These are phyloP conservation scores for Dasypus novemcinctus DNA, from an alignment of 2,113 vertebrate species.

Conservation along the genomic window DNA sequence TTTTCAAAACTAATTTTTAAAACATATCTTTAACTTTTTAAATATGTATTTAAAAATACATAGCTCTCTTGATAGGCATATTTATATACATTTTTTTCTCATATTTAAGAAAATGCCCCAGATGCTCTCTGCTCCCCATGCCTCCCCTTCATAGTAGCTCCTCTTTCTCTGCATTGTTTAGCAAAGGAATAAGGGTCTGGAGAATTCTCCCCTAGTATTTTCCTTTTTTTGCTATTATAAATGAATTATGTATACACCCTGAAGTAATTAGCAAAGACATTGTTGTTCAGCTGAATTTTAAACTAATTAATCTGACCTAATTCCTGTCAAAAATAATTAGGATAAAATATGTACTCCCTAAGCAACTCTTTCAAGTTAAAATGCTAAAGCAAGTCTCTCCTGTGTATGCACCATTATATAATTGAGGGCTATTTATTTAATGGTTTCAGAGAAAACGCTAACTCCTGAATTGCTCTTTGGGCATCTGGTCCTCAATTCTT, in stretches of 20 bases:
- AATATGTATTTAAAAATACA: background rate
- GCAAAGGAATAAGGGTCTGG: background rate
- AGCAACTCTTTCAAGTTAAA: conserved; percentile 48
- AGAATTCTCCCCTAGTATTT: background rate
- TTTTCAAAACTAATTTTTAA: background rate
- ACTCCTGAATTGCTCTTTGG: background rate
- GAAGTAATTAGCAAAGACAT: conserved; percentile 73
- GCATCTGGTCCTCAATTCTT: background rate
- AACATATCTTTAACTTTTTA: background rate
- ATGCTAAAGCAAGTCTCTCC: background rate
- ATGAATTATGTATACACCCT: conserved; percentile 60
- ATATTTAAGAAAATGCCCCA: background rate
- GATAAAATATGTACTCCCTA: conserved; percentile 57
- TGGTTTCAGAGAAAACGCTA: background rate
- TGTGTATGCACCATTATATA: background rate
- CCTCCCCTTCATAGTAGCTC: background rate
- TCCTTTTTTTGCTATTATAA: conserved; percentile 5
- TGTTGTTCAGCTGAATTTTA: conserved; percentile 75
- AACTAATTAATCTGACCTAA: conserved; percentile 78
- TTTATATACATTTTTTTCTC: background rate
- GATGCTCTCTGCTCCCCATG: background rate
- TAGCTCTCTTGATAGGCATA: background rate
- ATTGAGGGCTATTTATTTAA: background rate
- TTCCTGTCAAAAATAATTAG: conserved; percentile 76
- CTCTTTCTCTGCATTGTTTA: conserved; percentile 12